Evolutionary conservation across 2,797 vertebrate genomes (phyloP).

Genomic region (Dromococcyx pavoninus): DNA sequence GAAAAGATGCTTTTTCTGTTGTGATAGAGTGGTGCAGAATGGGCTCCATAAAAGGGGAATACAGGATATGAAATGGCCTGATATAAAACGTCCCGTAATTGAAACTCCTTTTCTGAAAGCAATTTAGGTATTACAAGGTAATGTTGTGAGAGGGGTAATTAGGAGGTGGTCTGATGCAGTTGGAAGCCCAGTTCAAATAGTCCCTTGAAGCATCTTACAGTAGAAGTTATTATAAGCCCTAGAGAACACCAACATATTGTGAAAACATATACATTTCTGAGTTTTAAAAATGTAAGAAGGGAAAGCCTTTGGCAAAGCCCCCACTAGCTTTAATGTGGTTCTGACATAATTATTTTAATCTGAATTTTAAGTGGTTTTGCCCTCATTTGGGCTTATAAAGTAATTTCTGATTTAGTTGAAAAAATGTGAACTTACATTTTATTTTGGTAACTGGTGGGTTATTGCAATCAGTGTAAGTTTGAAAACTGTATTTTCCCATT

Average conservation of each 20-base stretch:
- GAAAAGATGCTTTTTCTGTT: background rate
- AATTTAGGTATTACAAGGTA: constrained; percentile 38
- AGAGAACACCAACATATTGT: background rate
- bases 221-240: background rate
- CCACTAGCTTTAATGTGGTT: background rate
- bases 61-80: background rate
- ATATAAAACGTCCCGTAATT: constrained; percentile 46
- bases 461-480: background rate
- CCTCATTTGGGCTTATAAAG: background rate
- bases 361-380: background rate
- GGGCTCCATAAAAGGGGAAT: background rate
- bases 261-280: background rate
- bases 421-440: background rate
- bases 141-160: constrained; percentile 46
- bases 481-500: background rate
- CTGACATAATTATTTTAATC: background rate
- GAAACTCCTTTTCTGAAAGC: constrained; percentile 48
- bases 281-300: background rate
- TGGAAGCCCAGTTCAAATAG: constrained; percentile 34
- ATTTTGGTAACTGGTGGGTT: background rate
- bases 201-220: constrained; percentile 12
- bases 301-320: background rate
- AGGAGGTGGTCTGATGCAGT: constrained; percentile 22
- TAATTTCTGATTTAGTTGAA: background rate
- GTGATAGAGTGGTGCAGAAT: background rate